A percentile compares a stretch with the other conserved stretches of the same genome.
Evolutionary conservation across 2,797 vertebrate genomes (phyloP).

Genomic region (Semotilus atromaculatus): DNA sequence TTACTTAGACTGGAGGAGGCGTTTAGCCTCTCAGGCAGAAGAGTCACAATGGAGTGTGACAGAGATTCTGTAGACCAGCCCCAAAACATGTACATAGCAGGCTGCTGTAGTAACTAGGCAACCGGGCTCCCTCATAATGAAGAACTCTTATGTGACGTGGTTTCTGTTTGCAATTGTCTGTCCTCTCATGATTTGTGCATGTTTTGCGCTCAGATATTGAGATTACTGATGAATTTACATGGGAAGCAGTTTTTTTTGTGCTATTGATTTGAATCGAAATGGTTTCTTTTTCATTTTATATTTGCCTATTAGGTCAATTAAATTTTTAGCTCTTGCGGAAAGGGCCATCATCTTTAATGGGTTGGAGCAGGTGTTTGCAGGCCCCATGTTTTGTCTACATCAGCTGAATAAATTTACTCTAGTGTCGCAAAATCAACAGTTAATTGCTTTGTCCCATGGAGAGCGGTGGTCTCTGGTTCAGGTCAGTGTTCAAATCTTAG

Average conservation of each 20-base stretch:
- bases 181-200: conserved; percentile 24
- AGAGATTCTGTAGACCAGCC: conserved; percentile 3
- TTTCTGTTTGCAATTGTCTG: conserved; percentile 41
- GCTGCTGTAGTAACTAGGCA: conserved; percentile 59
- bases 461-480: not conserved
- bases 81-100: conserved; percentile 6
- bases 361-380: no score
- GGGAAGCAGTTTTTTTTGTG: not conserved
- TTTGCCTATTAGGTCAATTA: not conserved
- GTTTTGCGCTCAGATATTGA: not conserved
- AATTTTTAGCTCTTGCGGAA: not conserved
- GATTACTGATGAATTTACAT: conserved; percentile 13
- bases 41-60: not conserved
- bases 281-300: not conserved
- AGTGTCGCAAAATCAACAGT: not conserved
- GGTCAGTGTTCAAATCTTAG: conserved; percentile 30
- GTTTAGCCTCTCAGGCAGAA: conserved; percentile 16
- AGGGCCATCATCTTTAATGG: conserved; percentile 10
- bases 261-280: not conserved
- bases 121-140: conserved; percentile 50
- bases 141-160: conserved; percentile 37
- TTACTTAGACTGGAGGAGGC: conserved; percentile 1
- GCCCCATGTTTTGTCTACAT: conserved; percentile 1
- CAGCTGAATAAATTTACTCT: conserved; percentile 21
- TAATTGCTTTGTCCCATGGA: conserved; percentile 22